Evolutionary conservation across 1,140 invertebrate species (phyloP).

Genomic region (Drosophila baimaii): DNA sequence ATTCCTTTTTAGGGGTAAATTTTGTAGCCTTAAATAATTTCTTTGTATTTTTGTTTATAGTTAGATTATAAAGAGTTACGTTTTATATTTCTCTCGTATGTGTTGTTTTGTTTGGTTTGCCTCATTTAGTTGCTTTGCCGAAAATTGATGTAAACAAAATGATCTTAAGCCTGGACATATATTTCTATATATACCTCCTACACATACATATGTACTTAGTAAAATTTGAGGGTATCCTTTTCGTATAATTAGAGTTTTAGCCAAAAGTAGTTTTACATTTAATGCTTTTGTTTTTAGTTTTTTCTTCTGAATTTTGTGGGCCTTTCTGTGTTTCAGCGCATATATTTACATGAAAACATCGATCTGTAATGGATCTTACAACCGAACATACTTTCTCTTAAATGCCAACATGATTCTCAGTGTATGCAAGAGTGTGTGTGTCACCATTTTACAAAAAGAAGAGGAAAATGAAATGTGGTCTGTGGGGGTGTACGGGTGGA

Average conservation of each 20-base stretch:
- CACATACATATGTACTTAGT: slow-evolving; percentile 63
- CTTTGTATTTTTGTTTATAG: slow-evolving; percentile 75
- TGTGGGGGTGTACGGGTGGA: background rate
- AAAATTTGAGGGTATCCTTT: slow-evolving; percentile 54
- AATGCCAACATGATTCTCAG: slow-evolving; percentile 48
- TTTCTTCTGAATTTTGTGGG: slow-evolving; percentile 64
- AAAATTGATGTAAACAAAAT: slow-evolving; percentile 76
- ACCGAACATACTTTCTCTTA: background rate
- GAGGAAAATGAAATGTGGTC: slow-evolving; percentile 17
- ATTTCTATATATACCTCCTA: slow-evolving; percentile 52
- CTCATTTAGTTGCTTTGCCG: slow-evolving; percentile 82
- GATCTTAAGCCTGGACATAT: slow-evolving; percentile 48
- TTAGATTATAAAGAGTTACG: slow-evolving; percentile 61
- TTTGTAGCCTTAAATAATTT: slow-evolving; percentile 80
- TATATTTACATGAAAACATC: slow-evolving; percentile 78
- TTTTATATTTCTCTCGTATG: slow-evolving; percentile 16
- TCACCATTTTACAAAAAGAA: slow-evolving; percentile 77
- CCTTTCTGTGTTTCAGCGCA: slow-evolving; percentile 52
- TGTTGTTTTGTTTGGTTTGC: slow-evolving; percentile 56
- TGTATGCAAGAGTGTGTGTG: slow-evolving; percentile 31
- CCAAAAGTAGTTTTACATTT: slow-evolving; percentile 63
- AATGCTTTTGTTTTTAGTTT: slow-evolving; percentile 33
- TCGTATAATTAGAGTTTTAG: slow-evolving; percentile 64
- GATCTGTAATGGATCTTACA: slow-evolving; percentile 38
- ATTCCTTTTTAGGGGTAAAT: slow-evolving; percentile 58